Evolutionary conservation across 2,888 invertebrate species (phyloP).

Genomic region (Macrophya annulata): DNA sequence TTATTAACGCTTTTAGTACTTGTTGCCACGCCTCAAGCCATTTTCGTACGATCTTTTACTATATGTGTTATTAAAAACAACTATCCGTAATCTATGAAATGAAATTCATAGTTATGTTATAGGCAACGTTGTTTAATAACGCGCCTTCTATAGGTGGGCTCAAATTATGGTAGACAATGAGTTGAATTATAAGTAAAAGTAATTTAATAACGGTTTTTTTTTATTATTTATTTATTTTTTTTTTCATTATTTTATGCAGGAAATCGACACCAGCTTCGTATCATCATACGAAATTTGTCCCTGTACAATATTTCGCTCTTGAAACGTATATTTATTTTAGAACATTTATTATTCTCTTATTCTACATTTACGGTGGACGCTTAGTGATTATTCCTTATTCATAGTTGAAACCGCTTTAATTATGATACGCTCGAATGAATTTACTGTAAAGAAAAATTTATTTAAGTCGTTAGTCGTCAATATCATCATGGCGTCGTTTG

Average conservation of each 20-base stretch:
- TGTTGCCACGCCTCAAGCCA: slow-evolving; percentile 28
- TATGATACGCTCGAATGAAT: not conserved
- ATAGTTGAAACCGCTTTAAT: too few relatives aligned
- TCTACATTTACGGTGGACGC: not conserved
- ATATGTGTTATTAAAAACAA: not conserved
- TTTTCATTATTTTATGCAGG: too few relatives aligned
- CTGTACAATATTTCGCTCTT: not conserved
- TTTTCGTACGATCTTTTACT: slow-evolving; percentile 7
- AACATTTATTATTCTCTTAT: not conserved
- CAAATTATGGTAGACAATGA: slow-evolving; percentile 7
- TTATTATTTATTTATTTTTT: too few relatives aligned
- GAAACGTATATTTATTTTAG: not conserved
- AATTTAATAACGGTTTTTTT: not conserved
- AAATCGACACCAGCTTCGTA: not conserved
- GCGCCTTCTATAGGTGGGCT: slow-evolving; percentile 25
- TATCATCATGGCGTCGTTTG: slow-evolving; percentile 75
- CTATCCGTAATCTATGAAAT: not conserved
- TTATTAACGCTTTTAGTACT: slow-evolving; percentile 6
- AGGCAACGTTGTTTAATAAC: not conserved
- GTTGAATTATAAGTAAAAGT: not conserved
- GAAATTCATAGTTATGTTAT: not conserved
- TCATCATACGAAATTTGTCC: not conserved
- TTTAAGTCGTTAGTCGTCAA: not conserved
- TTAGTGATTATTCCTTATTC: not conserved
- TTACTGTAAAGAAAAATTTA: slow-evolving; percentile 17